Conservation (phyloP, 2,888 invertebrate genomes). For the Chaitophorus viminalis region DNA sequence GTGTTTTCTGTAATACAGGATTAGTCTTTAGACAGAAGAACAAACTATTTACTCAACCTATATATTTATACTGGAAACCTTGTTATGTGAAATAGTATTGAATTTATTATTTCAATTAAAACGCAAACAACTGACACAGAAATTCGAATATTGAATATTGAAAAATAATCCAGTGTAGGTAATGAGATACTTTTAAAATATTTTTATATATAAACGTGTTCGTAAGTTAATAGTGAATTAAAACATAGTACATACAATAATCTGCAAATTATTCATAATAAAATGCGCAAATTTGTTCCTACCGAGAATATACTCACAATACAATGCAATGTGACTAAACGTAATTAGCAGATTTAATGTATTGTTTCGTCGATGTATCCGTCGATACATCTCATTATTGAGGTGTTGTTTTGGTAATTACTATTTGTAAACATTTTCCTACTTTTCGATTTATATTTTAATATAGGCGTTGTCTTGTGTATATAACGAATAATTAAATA, state of each 20-base stretch:
- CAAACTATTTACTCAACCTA: too few species aligned
- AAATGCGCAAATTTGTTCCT: conserved; percentile 4
- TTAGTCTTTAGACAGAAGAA: too few species aligned
- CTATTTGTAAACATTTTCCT: neutral
- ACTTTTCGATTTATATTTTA: neutral
- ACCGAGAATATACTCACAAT: neutral
- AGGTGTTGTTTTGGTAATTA: neutral
- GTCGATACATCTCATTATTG: neutral
- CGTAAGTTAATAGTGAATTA: neutral
- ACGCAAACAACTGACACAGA: neutral
- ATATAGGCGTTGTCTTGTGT: neutral
- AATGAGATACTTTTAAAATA: too few species aligned
- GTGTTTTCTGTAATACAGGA: too few species aligned
- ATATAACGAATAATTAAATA: neutral
- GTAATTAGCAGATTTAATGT: conserved; percentile 5
- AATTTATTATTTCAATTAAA: too few species aligned
- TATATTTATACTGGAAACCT: too few species aligned
- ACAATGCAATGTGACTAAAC: conserved; percentile 22
- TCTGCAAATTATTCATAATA: conserved; percentile 7
- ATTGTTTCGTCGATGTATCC: conserved; percentile 12
- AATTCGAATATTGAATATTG: neutral
- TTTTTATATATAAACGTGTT: neutral
- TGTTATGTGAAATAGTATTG: too few species aligned
- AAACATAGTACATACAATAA: neutral
- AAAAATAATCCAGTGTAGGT: neutral